phyloP scores from a whole-genome alignment of 1,140 invertebrate species.

The Philotrypesis tridentata region DNA sequence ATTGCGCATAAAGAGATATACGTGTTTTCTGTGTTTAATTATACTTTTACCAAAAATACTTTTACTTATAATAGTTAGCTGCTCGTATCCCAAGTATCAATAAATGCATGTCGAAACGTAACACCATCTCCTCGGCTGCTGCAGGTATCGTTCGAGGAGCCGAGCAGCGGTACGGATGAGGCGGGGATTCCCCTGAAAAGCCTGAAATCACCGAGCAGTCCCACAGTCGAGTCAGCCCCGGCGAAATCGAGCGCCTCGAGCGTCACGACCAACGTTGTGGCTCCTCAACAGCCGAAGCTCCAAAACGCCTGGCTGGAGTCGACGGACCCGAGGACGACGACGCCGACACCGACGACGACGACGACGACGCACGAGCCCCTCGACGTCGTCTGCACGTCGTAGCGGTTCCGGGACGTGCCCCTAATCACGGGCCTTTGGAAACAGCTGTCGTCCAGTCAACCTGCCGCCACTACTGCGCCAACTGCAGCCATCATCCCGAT shows the following conservation, averaged over 20 bases:
- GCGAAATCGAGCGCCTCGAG: background rate
- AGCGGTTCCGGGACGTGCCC: slow-evolving; percentile 64
- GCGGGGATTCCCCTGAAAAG: slow-evolving; percentile 15
- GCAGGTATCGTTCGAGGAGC: slow-evolving; percentile 68
- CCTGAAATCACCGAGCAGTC: slow-evolving; percentile 13
- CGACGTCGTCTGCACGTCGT: slow-evolving; percentile 61
- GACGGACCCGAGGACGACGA: slow-evolving; percentile 44
- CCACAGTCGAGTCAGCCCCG: background rate
- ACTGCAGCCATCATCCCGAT: background rate
- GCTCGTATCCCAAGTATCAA: too few relatives aligned
- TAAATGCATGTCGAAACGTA: too few relatives aligned
- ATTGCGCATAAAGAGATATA: too few relatives aligned
- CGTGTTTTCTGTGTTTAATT: too few relatives aligned
- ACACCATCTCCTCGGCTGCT: background rate
- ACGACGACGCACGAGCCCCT: slow-evolving; percentile 18
- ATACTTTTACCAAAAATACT: too few relatives aligned
- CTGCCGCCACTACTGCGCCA: background rate
- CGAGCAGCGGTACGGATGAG: slow-evolving; percentile 14
- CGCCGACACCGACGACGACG: slow-evolving; percentile 17
- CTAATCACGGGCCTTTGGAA: slow-evolving; percentile 68
- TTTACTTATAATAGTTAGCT: too few relatives aligned
- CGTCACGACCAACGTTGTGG: background rate
- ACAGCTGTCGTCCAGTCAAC: slow-evolving; percentile 59
- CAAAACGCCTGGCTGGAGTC: slow-evolving; percentile 63
- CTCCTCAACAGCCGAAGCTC: slow-evolving; percentile 32